Evolutionary conservation across 2,888 invertebrate species (phyloP).

Genomic region (Tipula unca): DNA sequence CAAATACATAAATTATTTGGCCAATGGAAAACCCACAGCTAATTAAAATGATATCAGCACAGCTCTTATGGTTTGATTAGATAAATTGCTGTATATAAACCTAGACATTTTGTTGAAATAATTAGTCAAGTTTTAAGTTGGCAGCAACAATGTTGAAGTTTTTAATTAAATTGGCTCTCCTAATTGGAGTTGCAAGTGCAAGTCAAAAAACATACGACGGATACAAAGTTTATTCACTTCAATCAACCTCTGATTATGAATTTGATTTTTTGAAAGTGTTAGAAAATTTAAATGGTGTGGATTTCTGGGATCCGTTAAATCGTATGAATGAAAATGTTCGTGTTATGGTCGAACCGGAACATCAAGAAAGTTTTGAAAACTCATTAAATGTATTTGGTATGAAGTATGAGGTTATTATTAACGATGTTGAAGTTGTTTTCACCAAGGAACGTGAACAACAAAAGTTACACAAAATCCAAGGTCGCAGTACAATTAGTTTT

Average conservation of each 20-base stretch:
- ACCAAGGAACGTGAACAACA: background rate
- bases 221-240: background rate
- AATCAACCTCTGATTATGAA: background rate
- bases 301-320: slow-evolving; percentile 4
- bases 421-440: background rate
- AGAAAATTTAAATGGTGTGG: background rate
- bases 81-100: background rate
- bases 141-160: background rate
- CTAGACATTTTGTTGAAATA: background rate
- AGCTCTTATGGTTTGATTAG: background rate
- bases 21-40: background rate
- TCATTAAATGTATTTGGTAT: background rate
- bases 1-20: too few relatives aligned
- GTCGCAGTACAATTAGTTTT: background rate
- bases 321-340: background rate
- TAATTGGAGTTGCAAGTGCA: background rate
- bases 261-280: background rate
- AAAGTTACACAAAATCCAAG: background rate
- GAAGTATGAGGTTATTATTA: background rate
- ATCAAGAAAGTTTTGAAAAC: background rate
- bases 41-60: background rate
- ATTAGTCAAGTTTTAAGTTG: too few relatives aligned
- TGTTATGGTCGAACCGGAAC: background rate
- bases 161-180: background rate
- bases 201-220: background rate